These are phyloP conservation scores for Acronicta alni DNA, from an alignment of 2,888 invertebrate genomes.

Conservation along the genomic window DNA sequence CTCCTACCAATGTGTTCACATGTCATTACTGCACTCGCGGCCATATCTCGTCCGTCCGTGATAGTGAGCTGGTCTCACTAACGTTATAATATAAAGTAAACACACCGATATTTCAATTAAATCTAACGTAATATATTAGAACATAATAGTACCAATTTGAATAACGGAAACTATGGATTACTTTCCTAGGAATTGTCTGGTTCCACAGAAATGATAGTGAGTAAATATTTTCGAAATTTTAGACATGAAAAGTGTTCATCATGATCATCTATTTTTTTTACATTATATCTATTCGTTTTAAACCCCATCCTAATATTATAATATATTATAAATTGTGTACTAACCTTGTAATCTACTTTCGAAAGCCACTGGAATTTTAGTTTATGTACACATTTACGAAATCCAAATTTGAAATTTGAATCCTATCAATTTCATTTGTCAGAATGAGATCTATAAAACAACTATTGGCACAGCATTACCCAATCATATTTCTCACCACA, in stretches of 20 bases:
- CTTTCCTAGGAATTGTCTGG: neutral
- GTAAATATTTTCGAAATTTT: neutral
- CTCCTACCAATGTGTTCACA: slow-evolving; percentile 4
- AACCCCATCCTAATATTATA: too few relatives aligned
- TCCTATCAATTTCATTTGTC: slow-evolving; percentile 41
- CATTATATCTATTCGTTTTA: too few relatives aligned
- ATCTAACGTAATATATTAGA: slow-evolving; percentile 28
- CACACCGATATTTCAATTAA: slow-evolving; percentile 56
- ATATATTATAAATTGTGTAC: too few relatives aligned
- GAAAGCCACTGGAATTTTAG: slow-evolving; percentile 15
- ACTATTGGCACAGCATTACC: slow-evolving; percentile 42
- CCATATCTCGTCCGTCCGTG: slow-evolving; percentile 66
- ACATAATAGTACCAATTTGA: slow-evolving; percentile 10
- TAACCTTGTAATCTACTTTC: slow-evolving; percentile 33
- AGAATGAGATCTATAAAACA: slow-evolving; percentile 26
- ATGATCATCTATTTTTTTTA: too few relatives aligned
- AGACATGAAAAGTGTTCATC: neutral
- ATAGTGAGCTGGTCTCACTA: slow-evolving; percentile 62
- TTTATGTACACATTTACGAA: slow-evolving; percentile 19
- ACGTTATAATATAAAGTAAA: slow-evolving; percentile 63
- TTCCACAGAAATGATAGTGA: neutral
- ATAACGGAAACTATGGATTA: slow-evolving; percentile 1
- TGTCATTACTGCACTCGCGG: slow-evolving; percentile 55
- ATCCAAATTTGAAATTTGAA: slow-evolving; percentile 31
- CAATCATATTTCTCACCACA: slow-evolving; percentile 5